Evolutionary conservation across 2,113 vertebrate species (phyloP).

Genomic region (Nothoprocta perdicaria): DNA sequence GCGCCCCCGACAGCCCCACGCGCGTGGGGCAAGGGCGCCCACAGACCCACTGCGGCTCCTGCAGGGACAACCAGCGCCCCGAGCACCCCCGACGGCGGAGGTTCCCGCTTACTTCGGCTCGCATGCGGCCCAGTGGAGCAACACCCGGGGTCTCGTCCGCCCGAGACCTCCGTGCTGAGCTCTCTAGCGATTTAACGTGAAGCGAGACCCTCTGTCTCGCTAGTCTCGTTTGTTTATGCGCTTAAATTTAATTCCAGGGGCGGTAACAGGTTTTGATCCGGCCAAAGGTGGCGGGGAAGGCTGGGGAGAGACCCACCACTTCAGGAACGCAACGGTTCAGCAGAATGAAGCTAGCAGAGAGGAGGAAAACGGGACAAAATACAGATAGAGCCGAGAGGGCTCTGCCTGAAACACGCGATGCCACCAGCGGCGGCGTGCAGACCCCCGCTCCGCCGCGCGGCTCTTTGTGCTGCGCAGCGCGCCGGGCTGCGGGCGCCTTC

Average conservation of each 20-base stretch:
- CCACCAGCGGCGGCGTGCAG: no score
- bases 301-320: background rate
- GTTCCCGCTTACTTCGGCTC: no score
- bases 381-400: no score
- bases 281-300: background rate
- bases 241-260: background rate
- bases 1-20: background rate
- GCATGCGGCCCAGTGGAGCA: background rate
- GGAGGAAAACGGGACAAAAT: background rate
- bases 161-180: no score
- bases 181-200: background rate
- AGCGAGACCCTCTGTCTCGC: background rate
- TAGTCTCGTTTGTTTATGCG: background rate
- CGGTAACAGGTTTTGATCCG: background rate
- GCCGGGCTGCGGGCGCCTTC: background rate
- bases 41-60: no score
- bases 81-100: no score
- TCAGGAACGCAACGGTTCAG: background rate
- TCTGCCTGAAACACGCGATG: no score
- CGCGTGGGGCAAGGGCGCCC: no score
- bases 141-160: background rate
- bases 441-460: no score
- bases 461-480: no score
- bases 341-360: background rate
- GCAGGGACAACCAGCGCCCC: no score